Conservation (phyloP, 1,140 invertebrate genomes). For the Pteromalus puparum region DNA sequence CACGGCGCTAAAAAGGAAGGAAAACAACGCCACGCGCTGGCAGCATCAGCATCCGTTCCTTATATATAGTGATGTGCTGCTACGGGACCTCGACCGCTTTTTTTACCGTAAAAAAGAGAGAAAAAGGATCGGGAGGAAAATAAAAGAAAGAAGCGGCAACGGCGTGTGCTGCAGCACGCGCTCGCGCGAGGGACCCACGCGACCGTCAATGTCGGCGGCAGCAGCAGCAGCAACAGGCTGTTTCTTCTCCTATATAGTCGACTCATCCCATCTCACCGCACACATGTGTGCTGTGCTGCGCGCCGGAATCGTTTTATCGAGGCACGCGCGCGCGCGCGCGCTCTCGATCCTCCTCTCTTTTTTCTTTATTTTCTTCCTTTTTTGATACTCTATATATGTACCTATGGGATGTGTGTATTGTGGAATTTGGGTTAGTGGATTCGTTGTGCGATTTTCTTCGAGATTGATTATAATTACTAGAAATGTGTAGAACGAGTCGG, state of each 20-base stretch:
- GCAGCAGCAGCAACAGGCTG: constrained; percentile 72
- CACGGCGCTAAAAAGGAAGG: constrained; percentile 54
- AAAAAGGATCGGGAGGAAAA: constrained; percentile 15
- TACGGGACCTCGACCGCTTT: background rate
- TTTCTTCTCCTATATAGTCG: constrained; percentile 17
- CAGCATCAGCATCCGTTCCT: background rate
- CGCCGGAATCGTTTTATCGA: constrained; percentile 41
- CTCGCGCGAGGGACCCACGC: constrained; percentile 59
- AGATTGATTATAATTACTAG: too few species aligned
- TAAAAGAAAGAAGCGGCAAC: background rate
- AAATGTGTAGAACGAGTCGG: too few species aligned
- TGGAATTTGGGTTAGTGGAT: too few species aligned
- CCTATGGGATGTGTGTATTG: too few species aligned
- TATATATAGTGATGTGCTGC: too few species aligned
- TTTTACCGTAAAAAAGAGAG: constrained; percentile 17
- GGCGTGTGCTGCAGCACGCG: constrained; percentile 54
- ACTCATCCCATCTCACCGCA: background rate
- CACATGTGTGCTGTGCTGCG: background rate
- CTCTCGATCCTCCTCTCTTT: background rate
- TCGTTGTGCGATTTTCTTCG: too few species aligned
- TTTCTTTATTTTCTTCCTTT: background rate
- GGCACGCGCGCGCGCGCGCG: constrained; percentile 31
- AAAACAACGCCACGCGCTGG: constrained; percentile 41
- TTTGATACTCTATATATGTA: too few species aligned
- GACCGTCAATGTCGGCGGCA: constrained; percentile 51